Evolutionary conservation across 2,113 vertebrate species (phyloP).

Genomic region (Pseudorectes ferrugineus): DNA sequence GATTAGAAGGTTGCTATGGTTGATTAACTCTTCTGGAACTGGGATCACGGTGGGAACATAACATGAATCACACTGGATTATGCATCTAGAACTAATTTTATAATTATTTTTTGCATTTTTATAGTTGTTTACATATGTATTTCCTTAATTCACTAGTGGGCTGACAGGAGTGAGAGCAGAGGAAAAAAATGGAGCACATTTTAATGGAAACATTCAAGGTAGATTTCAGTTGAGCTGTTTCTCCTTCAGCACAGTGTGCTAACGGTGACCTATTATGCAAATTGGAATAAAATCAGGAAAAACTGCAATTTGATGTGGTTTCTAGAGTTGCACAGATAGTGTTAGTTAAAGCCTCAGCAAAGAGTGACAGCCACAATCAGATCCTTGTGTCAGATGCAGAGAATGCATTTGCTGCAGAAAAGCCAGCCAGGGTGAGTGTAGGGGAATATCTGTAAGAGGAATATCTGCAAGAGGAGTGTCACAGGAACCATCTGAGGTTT

Average conservation of each 20-base stretch:
- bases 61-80: conserved; percentile 66
- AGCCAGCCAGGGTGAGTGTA: not conserved
- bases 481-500: not conserved
- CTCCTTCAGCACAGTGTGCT: conserved; percentile 28
- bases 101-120: conserved; percentile 73
- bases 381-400: not conserved
- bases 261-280: conserved; percentile 54
- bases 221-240: conserved; percentile 22
- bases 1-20: conserved; percentile 78
- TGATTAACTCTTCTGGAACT: conserved; percentile 81
- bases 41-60: conserved; percentile 66
- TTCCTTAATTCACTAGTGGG: conserved; percentile 43
- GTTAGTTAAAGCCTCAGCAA: not conserved
- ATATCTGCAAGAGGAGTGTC: not conserved
- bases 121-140: conserved; percentile 70
- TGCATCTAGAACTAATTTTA: conserved; percentile 76
- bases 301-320: conserved; percentile 55
- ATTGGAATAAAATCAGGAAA: conserved; percentile 54
- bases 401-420: not conserved
- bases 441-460: not conserved
- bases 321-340: conserved; percentile 24
- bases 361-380: not conserved
- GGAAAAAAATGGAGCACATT: not conserved
- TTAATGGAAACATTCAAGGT: conserved; percentile 21
- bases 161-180: not conserved